Evolutionary conservation across 2,888 invertebrate genomes (phyloP).

Genomic region (Andrena chrysosceles): DNA sequence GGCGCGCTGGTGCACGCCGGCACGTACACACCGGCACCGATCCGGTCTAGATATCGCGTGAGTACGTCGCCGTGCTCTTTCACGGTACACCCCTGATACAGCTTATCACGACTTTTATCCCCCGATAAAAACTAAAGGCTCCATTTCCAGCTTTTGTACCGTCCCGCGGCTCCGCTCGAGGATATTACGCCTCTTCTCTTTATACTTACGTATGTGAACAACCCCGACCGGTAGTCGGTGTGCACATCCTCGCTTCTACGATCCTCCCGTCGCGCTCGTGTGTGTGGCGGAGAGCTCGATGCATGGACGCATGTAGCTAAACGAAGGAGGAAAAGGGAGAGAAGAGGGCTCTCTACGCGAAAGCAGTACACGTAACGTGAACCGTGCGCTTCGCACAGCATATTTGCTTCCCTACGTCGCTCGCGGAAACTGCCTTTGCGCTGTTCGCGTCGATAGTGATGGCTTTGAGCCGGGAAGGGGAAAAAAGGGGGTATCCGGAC

Average conservation of each 20-base stretch:
- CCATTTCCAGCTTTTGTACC: conserved; percentile 81
- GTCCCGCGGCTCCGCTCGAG: conserved; percentile 68
- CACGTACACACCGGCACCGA: conserved; percentile 45
- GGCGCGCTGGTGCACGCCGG: neutral
- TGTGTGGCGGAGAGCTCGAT: conserved; percentile 34
- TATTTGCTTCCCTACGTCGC: conserved; percentile 45
- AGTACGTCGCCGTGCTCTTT: conserved; percentile 73
- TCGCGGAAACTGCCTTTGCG: conserved; percentile 46
- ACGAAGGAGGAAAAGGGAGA: neutral
- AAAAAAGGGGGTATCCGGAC: neutral
- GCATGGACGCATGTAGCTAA: conserved; percentile 8
- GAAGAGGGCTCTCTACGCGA: neutral
- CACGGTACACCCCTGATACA: conserved; percentile 77
- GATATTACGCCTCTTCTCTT: conserved; percentile 68
- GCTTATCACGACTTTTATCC: conserved; percentile 83
- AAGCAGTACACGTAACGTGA: conserved; percentile 33
- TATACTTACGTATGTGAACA: conserved; percentile 50
- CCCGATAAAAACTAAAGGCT: conserved; percentile 83
- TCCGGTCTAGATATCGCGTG: conserved; percentile 67
- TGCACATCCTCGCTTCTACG: conserved; percentile 21
- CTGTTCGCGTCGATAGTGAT: conserved; percentile 47
- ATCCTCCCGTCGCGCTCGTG: neutral
- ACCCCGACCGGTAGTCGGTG: conserved; percentile 54
- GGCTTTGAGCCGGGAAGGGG: conserved; percentile 32
- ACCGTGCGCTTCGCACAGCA: conserved; percentile 38